These are phyloP conservation scores for Acrobasis consociella DNA, from an alignment of 2,888 invertebrate genomes.

Conservation along the genomic window DNA sequence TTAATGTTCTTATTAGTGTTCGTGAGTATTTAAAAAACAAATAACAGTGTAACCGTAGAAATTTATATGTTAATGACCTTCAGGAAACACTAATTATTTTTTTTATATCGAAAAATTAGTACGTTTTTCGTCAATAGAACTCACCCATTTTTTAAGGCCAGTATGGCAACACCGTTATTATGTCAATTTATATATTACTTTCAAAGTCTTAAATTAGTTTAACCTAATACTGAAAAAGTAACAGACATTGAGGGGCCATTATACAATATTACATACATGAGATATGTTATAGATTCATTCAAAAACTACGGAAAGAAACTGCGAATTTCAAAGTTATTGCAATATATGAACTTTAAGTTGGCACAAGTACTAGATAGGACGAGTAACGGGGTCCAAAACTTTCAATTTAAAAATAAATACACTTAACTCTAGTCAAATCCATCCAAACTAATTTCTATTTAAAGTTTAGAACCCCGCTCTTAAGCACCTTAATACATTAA, in stretches of 20 bases:
- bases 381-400: slow-evolving; percentile 60
- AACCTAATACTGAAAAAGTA: slow-evolving; percentile 79
- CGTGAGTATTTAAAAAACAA: no score
- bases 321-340: slow-evolving; percentile 22
- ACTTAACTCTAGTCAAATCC: slow-evolving; percentile 73
- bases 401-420: slow-evolving; percentile 61
- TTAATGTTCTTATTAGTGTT: no score
- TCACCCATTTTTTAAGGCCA: no score
- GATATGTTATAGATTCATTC: slow-evolving; percentile 58
- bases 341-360: slow-evolving; percentile 53
- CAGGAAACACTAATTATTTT: no score
- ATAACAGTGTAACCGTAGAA: no score
- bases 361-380: slow-evolving; percentile 67
- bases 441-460: slow-evolving; percentile 60
- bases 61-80: no score
- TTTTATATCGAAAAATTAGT: no score
- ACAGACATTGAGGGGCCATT: slow-evolving; percentile 54
- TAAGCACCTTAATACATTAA: slow-evolving; percentile 68
- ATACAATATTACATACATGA: slow-evolving; percentile 59
- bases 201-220: slow-evolving; percentile 69
- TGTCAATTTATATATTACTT: slow-evolving; percentile 60
- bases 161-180: slow-evolving; percentile 32
- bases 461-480: slow-evolving; percentile 58
- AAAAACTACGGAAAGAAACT: slow-evolving; percentile 18
- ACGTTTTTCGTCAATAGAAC: no score